These are phyloP conservation scores for Callipepla californica DNA, from an alignment of 2,113 vertebrate genomes.

Conservation along the genomic window DNA sequence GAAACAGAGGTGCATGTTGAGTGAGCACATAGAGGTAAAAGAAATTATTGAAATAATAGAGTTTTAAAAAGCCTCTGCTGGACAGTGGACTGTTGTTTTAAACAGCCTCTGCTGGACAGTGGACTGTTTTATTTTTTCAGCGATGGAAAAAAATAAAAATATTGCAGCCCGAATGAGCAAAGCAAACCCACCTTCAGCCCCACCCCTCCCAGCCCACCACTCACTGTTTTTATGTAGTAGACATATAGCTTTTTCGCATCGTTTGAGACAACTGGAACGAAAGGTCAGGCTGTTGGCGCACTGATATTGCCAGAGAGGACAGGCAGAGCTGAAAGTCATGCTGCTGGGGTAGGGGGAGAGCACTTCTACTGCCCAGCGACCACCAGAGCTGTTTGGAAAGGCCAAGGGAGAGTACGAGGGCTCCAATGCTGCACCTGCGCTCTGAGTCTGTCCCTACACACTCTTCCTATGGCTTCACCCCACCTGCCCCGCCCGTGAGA, in stretches of 20 bases:
- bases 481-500: too few species aligned
- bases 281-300: constrained; percentile 43
- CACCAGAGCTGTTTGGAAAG: too few species aligned
- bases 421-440: too few species aligned
- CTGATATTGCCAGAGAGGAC: not conserved
- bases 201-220: not conserved
- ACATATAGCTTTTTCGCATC: constrained; percentile 56
- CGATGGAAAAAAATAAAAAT: constrained; percentile 75
- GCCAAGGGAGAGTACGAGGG: too few species aligned
- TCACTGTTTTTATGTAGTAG: constrained; percentile 58
- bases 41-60: constrained; percentile 63
- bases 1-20: constrained; percentile 93
- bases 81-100: constrained; percentile 99
- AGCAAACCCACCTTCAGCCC: constrained; percentile 11
- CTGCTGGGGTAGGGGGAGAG: not conserved
- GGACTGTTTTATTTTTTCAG: constrained; percentile 98
- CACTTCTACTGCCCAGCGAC: too few species aligned
- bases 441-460: too few species aligned
- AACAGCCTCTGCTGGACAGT: too few species aligned
- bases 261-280: constrained; percentile 44
- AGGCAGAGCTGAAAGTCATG: not conserved
- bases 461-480: too few species aligned
- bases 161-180: not conserved
- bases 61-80: constrained; percentile 95
- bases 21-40: constrained; percentile 75